Conservation (phyloP, 37 sponge, comb jelly and placozoan species). For the Hexactinellida sp. region DNA sequence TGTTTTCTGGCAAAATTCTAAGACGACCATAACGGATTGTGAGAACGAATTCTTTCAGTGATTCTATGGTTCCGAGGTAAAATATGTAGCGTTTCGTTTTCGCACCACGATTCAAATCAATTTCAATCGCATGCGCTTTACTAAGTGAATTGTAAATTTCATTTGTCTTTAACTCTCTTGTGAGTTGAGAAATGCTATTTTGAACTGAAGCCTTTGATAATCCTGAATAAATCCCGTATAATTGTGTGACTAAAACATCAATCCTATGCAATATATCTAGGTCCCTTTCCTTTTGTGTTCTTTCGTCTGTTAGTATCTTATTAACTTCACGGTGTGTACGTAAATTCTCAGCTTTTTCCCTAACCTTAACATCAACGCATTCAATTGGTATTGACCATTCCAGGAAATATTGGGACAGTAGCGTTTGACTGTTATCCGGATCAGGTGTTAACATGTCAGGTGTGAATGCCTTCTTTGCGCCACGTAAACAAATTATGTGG, state of each 20-base stretch:
- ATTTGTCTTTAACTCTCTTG: not conserved
- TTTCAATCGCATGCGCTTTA: not conserved
- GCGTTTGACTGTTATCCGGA: not conserved
- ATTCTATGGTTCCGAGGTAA: not conserved
- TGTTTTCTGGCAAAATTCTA: not conserved
- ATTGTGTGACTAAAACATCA: not conserved
- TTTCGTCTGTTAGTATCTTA: not conserved
- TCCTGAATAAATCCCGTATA: not conserved
- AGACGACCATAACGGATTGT: not conserved
- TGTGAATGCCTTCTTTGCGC: not conserved
- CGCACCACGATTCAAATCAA: not conserved
- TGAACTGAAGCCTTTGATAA: not conserved
- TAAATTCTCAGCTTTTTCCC: not conserved
- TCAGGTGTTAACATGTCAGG: not conserved
- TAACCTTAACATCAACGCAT: not conserved
- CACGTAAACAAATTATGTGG: not conserved
- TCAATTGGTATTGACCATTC: conserved; percentile 10
- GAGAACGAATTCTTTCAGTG: not conserved
- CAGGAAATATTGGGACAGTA: not conserved
- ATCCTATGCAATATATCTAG: not conserved
- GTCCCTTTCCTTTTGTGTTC: not conserved
- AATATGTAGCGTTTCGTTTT: not conserved
- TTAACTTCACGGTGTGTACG: not conserved
- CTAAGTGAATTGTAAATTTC: not conserved
- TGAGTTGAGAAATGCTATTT: not conserved